Base-by-base conservation (phyloP, 1,140 invertebrate species). In the Drosophila bipectinata region DNA sequence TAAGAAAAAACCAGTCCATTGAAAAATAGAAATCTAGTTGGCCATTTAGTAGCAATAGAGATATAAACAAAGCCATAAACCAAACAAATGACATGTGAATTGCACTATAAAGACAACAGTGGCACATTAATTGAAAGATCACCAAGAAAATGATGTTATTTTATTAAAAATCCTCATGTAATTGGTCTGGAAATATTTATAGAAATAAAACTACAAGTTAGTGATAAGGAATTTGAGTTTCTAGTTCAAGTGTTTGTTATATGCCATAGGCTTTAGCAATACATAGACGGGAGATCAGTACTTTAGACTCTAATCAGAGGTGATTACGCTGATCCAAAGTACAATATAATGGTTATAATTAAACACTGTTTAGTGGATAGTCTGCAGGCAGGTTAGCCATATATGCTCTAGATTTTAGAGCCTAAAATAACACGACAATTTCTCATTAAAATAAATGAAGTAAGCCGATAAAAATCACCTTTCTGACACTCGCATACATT, bases 311-410 rank as follows among this genome's bases (percentile, higher is more conserved):
- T 55, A 57, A 51, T 57, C 57, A 26, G 41, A n/a, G 12, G 26
- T 41, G 77, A 84, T 87, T 74, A 77, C 68, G 7, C 41, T 51
- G 64, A 34, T 75, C 58, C 72, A 87, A 85, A 87, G 78, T 85
- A 41, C 76, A 78, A 45, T 57, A 26, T 10, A 32, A 37, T 26
- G 15, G 41, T 54, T 74, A 39, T 62, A 81, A 60, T 64, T 60
- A 64, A 61, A 66, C 44, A 12, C 0, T 64, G 28, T 21, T 21
- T 4, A n/a, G 4, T 21, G 21, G 21, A 21, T 21, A 21, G 21
- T 21, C 21, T 21, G 21, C 21, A 21, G 3, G 3, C 21, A 21
- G 21, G 21, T 21, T 21, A 21, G 21, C 21, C 21, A 21, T 21
- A 21, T 21, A 24, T 32, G n/a, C 4, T 21, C 30, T n/a, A 28